phyloP scores from a whole-genome alignment of 2,797 vertebrate genomes.

The Danio jaintianensis region DNA sequence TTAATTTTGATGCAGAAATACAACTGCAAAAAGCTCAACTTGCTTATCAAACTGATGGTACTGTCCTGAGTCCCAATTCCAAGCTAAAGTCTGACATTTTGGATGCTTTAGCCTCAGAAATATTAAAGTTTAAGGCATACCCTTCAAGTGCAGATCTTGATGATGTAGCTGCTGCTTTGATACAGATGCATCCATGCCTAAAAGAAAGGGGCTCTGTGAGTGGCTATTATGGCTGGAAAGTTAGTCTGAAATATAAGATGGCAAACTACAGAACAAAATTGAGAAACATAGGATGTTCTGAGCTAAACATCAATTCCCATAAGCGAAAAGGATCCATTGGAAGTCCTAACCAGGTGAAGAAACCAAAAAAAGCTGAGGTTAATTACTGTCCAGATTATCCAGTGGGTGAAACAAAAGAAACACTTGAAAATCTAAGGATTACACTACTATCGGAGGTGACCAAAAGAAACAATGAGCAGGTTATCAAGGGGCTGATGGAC shows the following conservation, averaged over 20 bases:
- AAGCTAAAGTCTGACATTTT: slow-evolving; percentile 54
- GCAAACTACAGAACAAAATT: slow-evolving; percentile 25
- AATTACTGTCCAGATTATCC: neutral
- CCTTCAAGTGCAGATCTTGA: slow-evolving; percentile 31
- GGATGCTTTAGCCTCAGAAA: slow-evolving; percentile 29
- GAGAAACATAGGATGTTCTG: slow-evolving; percentile 21
- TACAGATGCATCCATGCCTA: slow-evolving; percentile 31
- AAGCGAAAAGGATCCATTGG: neutral
- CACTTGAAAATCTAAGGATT: neutral
- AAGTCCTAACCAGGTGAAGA: no score
- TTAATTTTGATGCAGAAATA: slow-evolving; percentile 47
- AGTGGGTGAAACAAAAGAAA: neutral
- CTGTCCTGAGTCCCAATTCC: slow-evolving; percentile 5
- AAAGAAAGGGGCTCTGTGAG: slow-evolving; percentile 17
- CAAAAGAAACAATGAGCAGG: slow-evolving; percentile 19
- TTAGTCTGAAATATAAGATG: slow-evolving; percentile 20
- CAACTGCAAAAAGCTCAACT: no score
- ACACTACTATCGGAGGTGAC: neutral
- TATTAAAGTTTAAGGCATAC: slow-evolving; percentile 37
- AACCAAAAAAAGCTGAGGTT: neutral
- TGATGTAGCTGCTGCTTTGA: slow-evolving; percentile 37
- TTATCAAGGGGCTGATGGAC: neutral
- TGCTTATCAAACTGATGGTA: slow-evolving; percentile 28
- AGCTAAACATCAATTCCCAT: slow-evolving; percentile 31
- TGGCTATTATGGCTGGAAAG: slow-evolving; percentile 21